These are phyloP conservation scores for Imbricaverruca yamaguchii DNA, from an alignment of 2,888 invertebrate genomes.

Conservation along the genomic window DNA sequence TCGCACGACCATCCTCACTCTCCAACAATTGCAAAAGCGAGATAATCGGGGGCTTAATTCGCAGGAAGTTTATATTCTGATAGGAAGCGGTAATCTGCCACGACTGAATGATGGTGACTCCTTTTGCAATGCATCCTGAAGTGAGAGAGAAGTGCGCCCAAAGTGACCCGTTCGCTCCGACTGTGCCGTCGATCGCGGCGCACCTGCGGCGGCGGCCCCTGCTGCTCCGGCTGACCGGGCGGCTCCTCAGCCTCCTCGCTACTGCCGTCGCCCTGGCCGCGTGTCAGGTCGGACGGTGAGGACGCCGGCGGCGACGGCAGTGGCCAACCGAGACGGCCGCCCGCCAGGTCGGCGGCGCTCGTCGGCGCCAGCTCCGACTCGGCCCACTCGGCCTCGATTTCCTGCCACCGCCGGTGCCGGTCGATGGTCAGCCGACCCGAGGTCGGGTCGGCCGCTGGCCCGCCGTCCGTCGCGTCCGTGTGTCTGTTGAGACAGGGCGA, in stretches of 20 bases:
- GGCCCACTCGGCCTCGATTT: conserved; percentile 32
- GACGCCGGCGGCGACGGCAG: neutral
- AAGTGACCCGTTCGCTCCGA: too few species aligned
- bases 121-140: too few species aligned
- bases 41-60: too few species aligned
- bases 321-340: neutral
- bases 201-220: too few species aligned
- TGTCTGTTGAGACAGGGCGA: neutral
- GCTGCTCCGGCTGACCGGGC: neutral
- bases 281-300: neutral
- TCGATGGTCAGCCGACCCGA: conserved; percentile 28
- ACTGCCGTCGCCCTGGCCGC: conserved; percentile 22
- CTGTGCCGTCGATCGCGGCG: too few species aligned
- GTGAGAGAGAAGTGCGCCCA: too few species aligned
- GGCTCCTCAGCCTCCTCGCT: neutral
- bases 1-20: too few species aligned
- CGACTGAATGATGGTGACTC: too few species aligned
- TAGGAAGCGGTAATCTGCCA: too few species aligned
- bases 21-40: too few species aligned
- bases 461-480: neutral
- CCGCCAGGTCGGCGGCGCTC: conserved; percentile 22
- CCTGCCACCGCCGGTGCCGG: conserved; percentile 28
- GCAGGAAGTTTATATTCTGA: too few species aligned
- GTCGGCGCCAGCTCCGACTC: conserved; percentile 29
- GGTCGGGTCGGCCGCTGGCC: neutral